Conservation (phyloP, 1,140 invertebrate genomes). For the Bilobella aurantiaca region DNA sequence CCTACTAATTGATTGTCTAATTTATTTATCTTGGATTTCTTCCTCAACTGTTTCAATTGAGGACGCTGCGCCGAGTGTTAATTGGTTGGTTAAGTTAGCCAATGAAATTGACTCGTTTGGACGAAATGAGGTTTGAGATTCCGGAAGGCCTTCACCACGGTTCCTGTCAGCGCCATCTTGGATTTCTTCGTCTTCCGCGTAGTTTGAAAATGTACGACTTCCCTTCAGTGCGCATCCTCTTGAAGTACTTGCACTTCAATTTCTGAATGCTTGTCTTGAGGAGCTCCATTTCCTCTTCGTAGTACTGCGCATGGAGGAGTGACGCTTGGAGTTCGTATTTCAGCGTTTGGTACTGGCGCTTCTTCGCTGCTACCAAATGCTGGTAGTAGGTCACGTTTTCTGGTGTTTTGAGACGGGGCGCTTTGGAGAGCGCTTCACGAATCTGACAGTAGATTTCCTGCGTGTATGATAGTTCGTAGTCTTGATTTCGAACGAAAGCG, state of each 20-base stretch:
- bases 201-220: background rate
- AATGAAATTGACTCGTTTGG: background rate
- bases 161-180: background rate
- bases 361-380: slow-evolving; percentile 17
- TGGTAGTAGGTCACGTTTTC: slow-evolving; percentile 20
- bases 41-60: too few relatives aligned
- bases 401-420: slow-evolving; percentile 26
- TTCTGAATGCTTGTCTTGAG: background rate
- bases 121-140: background rate
- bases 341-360: slow-evolving; percentile 11
- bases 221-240: background rate
- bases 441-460: slow-evolving; percentile 25
- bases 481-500: slow-evolving; percentile 1
- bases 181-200: background rate
- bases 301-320: background rate
- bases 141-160: too few relatives aligned
- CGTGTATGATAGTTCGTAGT: slow-evolving; percentile 12
- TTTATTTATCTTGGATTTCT: too few relatives aligned
- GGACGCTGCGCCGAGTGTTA: too few relatives aligned
- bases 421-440: background rate
- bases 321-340: slow-evolving; percentile 14
- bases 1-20: too few relatives aligned
- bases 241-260: background rate
- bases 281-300: background rate
- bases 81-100: background rate